A percentile compares a stretch with the other conserved stretches of the same genome.
Conservation (phyloP, 1,140 invertebrate species). For the Eriosoma lanigerum region DNA sequence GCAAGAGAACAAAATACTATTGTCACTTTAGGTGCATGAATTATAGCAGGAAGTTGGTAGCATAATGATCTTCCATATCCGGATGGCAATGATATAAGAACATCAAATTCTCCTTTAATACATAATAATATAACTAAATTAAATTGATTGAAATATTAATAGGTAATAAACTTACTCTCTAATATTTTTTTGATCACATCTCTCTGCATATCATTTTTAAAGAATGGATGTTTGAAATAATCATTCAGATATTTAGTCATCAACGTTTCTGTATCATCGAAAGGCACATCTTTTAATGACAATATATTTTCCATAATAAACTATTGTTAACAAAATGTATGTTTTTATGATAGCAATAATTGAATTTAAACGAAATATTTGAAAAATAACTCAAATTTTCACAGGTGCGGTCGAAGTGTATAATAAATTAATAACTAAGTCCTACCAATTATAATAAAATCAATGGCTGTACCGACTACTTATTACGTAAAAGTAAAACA, state of each 20-base stretch:
- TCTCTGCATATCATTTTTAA: conserved; percentile 63
- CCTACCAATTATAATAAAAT: no score
- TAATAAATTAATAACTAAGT: no score
- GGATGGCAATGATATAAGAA: conserved; percentile 75
- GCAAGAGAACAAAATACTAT: conserved; percentile 71
- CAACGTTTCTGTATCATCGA: background rate
- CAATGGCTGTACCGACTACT: no score
- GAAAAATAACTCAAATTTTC: no score
- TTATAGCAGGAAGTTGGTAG: conserved; percentile 70
- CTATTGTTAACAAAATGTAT: no score
- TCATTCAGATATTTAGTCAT: background rate
- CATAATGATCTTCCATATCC: conserved; percentile 73
- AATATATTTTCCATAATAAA: no score
- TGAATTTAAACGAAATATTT: no score
- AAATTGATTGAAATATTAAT: conserved; percentile 1
- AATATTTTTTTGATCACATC: conserved; percentile 60
- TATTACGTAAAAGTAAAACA: no score
- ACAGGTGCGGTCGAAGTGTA: no score
- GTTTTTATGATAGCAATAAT: no score
- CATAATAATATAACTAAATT: background rate
- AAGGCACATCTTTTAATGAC: no score
- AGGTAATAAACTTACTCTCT: conserved; percentile 58
- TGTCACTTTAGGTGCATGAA: conserved; percentile 62
- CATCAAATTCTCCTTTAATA: conserved; percentile 64
- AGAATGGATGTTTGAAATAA: conserved; percentile 54